Base-by-base conservation (phyloP, 1,140 invertebrate genomes). In the Magallana angulata region DNA sequence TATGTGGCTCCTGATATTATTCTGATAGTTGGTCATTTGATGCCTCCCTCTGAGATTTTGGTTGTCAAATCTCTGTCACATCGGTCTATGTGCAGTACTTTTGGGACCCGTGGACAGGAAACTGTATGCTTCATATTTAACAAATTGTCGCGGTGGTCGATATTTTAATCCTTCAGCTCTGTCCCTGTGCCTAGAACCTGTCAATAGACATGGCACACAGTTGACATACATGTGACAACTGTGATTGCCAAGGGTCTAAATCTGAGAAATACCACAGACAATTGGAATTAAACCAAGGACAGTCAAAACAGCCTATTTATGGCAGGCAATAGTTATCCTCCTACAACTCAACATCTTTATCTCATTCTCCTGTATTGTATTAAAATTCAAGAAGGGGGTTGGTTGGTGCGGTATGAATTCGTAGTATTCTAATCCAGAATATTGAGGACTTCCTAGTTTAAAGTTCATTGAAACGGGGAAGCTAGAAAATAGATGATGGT, bases 211-310 rank as follows among this genome's bases (percentile, higher is more conserved):
- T 12, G 12, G 68, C 36, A 30, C 68, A 36, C 24, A 76, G 68
- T 76, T 76, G 68, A 76, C 68, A 76, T 76, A 36, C 30, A 36
- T 76, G 68, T 76, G 68, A 76, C 68, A 76, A 76, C 68, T 76
- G 14, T 76, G 68, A 36, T 24, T 30, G 14, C 24, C 68, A 30
- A 12, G 68, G 68, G 68, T 18, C 30, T 12, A 30, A 76, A 76
- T 24, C 12, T 11, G 68, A 76, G 18, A 30, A 76, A 76, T 76
- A 30, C 68, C 68, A 76, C 24, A 76, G 68, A 76, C 68, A 76
- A 36, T 76, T 8, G 24, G 30, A 76, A 76, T 76, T 76, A 76
- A 76, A 76, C 36, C 68, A 76, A 76, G 68, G 68, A 76, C 68
- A 76, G 11, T 9, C 68, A 12, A 11, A n/a, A 6, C n/a, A 76